phyloP scores from a whole-genome alignment of 2,888 invertebrate genomes.

The Serrognathus titanus region DNA sequence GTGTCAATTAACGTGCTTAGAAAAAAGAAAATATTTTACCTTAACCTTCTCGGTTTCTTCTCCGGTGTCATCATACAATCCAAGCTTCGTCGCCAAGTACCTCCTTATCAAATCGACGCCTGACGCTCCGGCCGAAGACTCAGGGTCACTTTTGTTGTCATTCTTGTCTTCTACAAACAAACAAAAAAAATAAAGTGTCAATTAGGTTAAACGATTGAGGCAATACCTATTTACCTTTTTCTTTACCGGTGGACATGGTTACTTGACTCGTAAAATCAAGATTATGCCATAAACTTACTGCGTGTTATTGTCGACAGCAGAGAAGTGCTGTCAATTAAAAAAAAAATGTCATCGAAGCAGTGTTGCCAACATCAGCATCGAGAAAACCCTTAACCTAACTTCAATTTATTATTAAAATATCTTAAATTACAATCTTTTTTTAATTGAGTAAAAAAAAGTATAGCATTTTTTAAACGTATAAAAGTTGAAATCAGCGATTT shows the following conservation, averaged over 20 bases:
- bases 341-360: too few relatives aligned
- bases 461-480: too few relatives aligned
- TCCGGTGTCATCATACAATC: slow-evolving; percentile 52
- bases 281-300: too few relatives aligned
- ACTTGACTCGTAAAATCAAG: neutral
- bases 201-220: neutral
- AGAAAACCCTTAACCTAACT: too few relatives aligned
- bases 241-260: slow-evolving; percentile 10
- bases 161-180: neutral
- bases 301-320: too few relatives aligned
- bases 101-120: slow-evolving; percentile 63
- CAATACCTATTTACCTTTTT: slow-evolving; percentile 1
- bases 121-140: slow-evolving; percentile 42
- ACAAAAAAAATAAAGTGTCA: neutral
- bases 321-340: too few relatives aligned
- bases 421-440: too few relatives aligned
- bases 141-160: slow-evolving; percentile 8
- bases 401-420: too few relatives aligned
- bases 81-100: slow-evolving; percentile 64
- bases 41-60: slow-evolving; percentile 34
- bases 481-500: too few relatives aligned
- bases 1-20: too few relatives aligned
- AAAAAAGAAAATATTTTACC: slow-evolving; percentile 8
- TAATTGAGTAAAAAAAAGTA: too few relatives aligned
- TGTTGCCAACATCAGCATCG: too few relatives aligned